phyloP scores from a whole-genome alignment of 2,113 vertebrate genomes.

The Pholis gunnellus region DNA sequence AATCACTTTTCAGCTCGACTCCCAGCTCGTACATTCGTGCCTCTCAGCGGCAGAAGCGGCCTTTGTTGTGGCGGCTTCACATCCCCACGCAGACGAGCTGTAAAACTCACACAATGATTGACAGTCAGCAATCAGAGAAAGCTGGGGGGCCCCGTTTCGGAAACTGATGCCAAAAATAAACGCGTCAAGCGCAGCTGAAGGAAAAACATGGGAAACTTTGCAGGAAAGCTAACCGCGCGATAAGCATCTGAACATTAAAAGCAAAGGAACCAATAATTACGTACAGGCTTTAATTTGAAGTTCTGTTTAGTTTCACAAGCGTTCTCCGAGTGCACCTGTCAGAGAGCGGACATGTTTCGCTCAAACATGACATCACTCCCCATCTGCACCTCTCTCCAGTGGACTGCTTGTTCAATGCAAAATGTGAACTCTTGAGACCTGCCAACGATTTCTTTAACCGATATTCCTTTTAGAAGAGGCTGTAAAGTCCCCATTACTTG shows the following conservation, averaged over 20 bases:
- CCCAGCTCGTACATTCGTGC: conserved; percentile 35
- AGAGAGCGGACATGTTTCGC: conserved; percentile 17
- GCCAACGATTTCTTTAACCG: neutral
- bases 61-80: conserved; percentile 59
- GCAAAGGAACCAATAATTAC: conserved; percentile 63
- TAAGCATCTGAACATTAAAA: conserved; percentile 55
- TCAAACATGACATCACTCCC: conserved; percentile 27
- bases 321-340: conserved; percentile 45
- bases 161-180: conserved; percentile 58
- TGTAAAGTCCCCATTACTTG: conserved; percentile 35
- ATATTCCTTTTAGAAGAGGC: conserved; percentile 7
- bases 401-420: neutral
- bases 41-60: conserved; percentile 37
- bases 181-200: conserved; percentile 25
- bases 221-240: conserved; percentile 38
- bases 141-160: conserved; percentile 16
- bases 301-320: conserved; percentile 45
- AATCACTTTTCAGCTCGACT: conserved; percentile 52
- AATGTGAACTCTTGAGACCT: neutral
- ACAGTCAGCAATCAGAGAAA: conserved; percentile 66
- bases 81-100: conserved; percentile 29
- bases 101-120: conserved; percentile 55
- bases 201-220: conserved; percentile 49
- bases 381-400: conserved; percentile 27
- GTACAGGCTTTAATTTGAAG: conserved; percentile 56